phyloP scores from a whole-genome alignment of 2,797 vertebrate genomes.

The Ambastaia sidthimunki region DNA sequence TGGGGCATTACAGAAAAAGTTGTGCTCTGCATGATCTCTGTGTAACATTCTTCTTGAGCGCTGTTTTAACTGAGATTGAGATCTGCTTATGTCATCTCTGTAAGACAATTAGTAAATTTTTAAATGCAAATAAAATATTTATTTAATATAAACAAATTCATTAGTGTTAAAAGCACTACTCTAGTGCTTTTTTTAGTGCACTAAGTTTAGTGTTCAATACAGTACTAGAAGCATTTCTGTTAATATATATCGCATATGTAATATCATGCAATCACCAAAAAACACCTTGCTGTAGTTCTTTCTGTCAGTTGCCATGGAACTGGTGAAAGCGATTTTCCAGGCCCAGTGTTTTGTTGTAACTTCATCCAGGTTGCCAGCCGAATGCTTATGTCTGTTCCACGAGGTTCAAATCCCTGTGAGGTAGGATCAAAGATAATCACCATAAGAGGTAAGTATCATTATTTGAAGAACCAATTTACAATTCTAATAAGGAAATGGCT shows the following conservation, averaged over 20 bases:
- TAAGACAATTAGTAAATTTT: slow-evolving; percentile 2
- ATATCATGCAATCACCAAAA: not conserved
- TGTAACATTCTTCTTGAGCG: slow-evolving; percentile 89
- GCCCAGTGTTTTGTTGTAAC: slow-evolving; percentile 86
- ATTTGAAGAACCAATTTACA: slow-evolving; percentile 33
- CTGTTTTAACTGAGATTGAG: slow-evolving; percentile 57
- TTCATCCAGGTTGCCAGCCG: slow-evolving; percentile 85
- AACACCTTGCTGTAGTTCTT: slow-evolving; percentile 66
- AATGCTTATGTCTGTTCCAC: slow-evolving; percentile 89
- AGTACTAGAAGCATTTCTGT: not conserved
- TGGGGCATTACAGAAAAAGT: slow-evolving; percentile 91
- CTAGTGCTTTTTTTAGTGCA: too few species aligned
- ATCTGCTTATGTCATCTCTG: slow-evolving; percentile 53
- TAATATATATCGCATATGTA: slow-evolving; percentile 5
- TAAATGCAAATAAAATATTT: not conserved
- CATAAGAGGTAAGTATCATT: not conserved
- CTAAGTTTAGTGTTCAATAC: not conserved
- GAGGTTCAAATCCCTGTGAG: slow-evolving; percentile 90
- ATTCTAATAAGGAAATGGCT: slow-evolving; percentile 14
- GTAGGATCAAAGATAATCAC: slow-evolving; percentile 33
- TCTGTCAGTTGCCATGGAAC: slow-evolving; percentile 76
- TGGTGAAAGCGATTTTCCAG: slow-evolving; percentile 83
- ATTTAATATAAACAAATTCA: not conserved
- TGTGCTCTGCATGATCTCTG: slow-evolving; percentile 79
- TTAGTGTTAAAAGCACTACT: not conserved